Evolutionary conservation across 2,888 invertebrate species (phyloP), one percentile per base, ranked within the genome.

Genomic region (Coenonympha arcania): DNA sequence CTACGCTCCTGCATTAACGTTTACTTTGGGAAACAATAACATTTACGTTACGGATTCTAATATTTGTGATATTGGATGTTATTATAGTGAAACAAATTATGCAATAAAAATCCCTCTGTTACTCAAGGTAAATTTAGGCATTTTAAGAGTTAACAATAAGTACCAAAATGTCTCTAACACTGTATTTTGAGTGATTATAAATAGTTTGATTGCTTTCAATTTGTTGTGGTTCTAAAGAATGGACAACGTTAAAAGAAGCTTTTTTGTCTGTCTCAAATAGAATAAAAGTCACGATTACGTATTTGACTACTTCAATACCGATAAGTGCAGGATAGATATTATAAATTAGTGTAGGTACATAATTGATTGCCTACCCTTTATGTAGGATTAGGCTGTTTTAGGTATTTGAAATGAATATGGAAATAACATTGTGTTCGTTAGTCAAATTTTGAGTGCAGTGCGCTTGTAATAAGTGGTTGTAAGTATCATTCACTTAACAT

Each of bases 21-120:
- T 71, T 70, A 69, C 68, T 77, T 80, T 79, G 72, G 77, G 78
- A 75, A 77, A 83, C 80, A 85, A 81, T 83, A 55, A 78, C 75
- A 72, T 73, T n/a, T n/a, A 78, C 67, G 13, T 20, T 6, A 81
- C 81, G 72, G 68, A 79, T 83, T n/a, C n/a, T 69, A 80, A 4
- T 26, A 73, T 69, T 37, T 39, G 34, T 34, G 26, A 44, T 34
- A 34, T 44, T 44, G 6, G 15, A 34, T 30, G 30, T 18, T 3
- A 44, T 44, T 34, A 34, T 9, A 16, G 33, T 44, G 42, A 6
- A 43, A 5, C 13, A 22, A 8, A 43, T 43, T 31, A n/a, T 9
- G 9, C 13, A 31, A 31, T 8, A 11, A 30, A 31, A 20, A 31
- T 13, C 42, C 31, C 31, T 42, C 31, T 13, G 20, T 30, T 31